A percentile compares a stretch with the other conserved stretches of the same genome.
Conservation (phyloP, 2,113 vertebrate species). For the Microtus montanus region DNA sequence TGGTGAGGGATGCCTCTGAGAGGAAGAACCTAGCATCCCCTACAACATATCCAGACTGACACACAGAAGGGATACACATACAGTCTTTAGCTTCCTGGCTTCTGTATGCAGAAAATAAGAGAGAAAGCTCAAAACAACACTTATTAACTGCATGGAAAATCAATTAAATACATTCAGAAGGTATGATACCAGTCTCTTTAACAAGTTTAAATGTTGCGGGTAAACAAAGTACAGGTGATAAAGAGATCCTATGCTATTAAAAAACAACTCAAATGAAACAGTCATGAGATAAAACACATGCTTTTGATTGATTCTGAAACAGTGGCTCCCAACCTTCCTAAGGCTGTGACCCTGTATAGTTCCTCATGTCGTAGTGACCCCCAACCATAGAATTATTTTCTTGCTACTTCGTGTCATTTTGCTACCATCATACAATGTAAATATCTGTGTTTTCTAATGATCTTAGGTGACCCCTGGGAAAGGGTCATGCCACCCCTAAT, state of each 20-base stretch:
- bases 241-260: background rate
- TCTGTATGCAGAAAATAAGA: background rate
- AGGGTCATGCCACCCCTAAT: background rate
- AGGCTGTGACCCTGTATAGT: background rate
- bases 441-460: background rate
- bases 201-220: background rate
- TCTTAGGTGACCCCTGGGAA: background rate
- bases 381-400: background rate
- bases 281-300: background rate
- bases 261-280: conserved; percentile 25
- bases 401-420: background rate
- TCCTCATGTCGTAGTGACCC: background rate
- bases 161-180: conserved; percentile 15
- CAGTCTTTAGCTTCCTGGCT: background rate
- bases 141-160: background rate
- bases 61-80: background rate
- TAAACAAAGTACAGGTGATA: background rate
- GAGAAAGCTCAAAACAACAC: background rate
- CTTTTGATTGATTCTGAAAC: background rate
- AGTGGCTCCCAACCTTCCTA: background rate
- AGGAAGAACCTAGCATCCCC: background rate
- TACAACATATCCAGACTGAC: background rate
- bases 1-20: background rate
- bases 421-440: background rate
- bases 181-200: background rate